Conservation (phyloP, 2,888 invertebrate species). For the Epinotia bilunana region DNA sequence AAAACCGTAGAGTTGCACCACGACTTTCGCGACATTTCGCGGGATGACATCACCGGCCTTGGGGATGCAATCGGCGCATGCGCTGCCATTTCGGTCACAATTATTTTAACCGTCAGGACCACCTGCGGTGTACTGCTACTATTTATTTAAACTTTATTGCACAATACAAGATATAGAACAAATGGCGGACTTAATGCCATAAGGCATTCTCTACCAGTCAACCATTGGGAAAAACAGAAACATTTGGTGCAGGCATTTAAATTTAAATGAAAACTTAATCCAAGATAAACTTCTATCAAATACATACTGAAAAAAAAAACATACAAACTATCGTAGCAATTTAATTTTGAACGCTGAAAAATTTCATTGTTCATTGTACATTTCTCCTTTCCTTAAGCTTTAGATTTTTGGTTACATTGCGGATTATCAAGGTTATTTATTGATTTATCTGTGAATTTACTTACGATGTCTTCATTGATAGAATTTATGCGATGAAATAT, state of each 20-base stretch:
- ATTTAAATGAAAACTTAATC: no score
- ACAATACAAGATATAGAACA: no score
- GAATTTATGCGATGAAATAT: no score
- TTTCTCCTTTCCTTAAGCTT: not conserved
- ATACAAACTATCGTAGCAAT: constrained; percentile 15
- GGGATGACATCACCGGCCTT: constrained; percentile 67
- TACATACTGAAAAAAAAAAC: no score
- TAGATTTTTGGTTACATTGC: not conserved
- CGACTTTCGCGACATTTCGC: constrained; percentile 61
- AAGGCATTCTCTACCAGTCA: no score
- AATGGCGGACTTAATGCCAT: no score
- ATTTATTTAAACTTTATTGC: no score
- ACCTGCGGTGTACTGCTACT: constrained; percentile 17
- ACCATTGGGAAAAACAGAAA: no score
- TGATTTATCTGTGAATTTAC: not conserved
- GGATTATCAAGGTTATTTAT: not conserved
- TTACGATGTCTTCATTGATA: no score
- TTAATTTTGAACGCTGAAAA: not conserved
- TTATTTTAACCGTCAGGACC: constrained; percentile 48
- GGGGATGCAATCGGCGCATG: constrained; percentile 61
- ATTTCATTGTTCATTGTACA: not conserved
- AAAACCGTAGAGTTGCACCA: constrained; percentile 39
- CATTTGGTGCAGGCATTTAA: no score
- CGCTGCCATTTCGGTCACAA: constrained; percentile 56
- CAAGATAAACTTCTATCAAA: no score